phyloP scores from a whole-genome alignment of 2,888 invertebrate species.

The Perizoma affinitatum region DNA sequence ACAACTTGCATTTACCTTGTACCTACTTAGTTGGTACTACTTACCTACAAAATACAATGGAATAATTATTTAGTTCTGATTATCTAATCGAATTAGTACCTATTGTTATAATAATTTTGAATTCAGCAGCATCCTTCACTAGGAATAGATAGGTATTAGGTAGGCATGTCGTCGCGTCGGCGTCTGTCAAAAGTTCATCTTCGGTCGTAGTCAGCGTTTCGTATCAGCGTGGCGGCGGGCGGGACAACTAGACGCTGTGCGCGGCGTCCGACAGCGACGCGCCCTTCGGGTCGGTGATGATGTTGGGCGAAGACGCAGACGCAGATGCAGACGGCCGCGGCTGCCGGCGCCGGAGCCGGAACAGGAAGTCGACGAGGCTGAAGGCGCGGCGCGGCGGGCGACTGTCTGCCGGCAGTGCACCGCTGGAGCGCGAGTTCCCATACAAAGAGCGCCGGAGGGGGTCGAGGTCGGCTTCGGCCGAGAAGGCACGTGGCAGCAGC shows the following conservation, averaged over 20 bases:
- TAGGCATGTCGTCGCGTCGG: no score
- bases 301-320: constrained; percentile 49
- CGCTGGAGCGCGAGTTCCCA: constrained; percentile 55
- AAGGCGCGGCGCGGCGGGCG: constrained; percentile 45
- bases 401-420: background rate
- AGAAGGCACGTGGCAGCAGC: constrained; percentile 57
- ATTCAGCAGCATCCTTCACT: no score
- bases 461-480: constrained; percentile 53
- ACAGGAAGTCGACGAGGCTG: constrained; percentile 59
- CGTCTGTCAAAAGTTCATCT: no score
- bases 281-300: constrained; percentile 74
- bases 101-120: no score
- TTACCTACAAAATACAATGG: no score
- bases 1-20: no score
- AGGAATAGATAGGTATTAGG: no score
- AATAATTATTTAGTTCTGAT: no score
- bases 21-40: no score
- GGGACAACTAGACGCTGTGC: constrained; percentile 58
- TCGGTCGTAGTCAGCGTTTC: no score
- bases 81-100: no score
- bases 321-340: constrained; percentile 31
- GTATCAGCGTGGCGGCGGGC: no score
- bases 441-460: constrained; percentile 48
- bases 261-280: constrained; percentile 41
- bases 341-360: constrained; percentile 48